A percentile compares a stretch with the other conserved stretches of the same genome.
Conservation (phyloP, 2,113 vertebrate genomes). For the Peucedramus taeniatus region DNA sequence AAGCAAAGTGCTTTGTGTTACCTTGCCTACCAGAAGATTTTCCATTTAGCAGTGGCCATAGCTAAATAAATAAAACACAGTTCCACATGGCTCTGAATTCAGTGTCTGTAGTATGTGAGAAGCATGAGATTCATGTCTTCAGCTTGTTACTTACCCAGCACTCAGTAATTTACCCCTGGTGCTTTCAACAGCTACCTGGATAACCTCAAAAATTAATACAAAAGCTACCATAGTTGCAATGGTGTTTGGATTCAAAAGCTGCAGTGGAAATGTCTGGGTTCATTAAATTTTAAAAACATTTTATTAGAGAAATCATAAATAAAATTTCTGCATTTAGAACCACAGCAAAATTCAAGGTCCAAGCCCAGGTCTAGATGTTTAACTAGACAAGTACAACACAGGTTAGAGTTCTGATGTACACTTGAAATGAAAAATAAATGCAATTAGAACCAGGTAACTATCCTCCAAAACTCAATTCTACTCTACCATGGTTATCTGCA, state of each 20-base stretch:
- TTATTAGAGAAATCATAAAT: not conserved
- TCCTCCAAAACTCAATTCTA: not conserved
- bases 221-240: not conserved
- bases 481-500: not conserved
- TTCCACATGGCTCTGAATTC: conserved; percentile 26
- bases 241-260: not conserved
- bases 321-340: not conserved
- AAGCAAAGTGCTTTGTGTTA: conserved; percentile 33
- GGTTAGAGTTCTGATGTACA: not conserved
- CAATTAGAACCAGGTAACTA: not conserved
- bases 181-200: not conserved
- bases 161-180: not conserved
- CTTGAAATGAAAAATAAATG: not conserved
- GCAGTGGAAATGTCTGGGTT: not conserved
- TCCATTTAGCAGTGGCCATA: conserved; percentile 29
- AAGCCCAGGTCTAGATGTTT: not conserved
- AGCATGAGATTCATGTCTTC: not conserved
- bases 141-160: not conserved
- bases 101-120: not conserved
- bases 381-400: not conserved
- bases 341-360: not conserved
- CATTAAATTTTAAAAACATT: not conserved
- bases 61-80: conserved; percentile 12
- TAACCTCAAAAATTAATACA: not conserved
- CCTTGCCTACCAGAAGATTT: conserved; percentile 33